These are phyloP conservation scores for Endotricha flammealis DNA, from an alignment of 2,888 invertebrate genomes.

Conservation along the genomic window DNA sequence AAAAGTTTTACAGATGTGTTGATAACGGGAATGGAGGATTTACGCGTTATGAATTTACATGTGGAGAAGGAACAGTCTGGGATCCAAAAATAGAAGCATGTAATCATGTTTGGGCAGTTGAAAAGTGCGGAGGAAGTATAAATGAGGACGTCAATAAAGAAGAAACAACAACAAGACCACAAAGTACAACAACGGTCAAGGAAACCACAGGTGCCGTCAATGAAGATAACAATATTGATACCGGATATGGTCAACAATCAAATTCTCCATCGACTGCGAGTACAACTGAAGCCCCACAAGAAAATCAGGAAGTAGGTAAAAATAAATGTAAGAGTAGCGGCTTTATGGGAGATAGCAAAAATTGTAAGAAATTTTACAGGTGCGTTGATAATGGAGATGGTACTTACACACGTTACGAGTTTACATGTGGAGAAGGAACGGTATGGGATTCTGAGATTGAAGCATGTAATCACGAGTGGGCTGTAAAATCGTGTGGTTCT, in stretches of 20 bases:
- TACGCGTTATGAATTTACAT: slow-evolving; percentile 83
- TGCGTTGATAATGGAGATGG: slow-evolving; percentile 75
- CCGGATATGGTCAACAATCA: not conserved
- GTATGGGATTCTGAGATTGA: slow-evolving; percentile 77
- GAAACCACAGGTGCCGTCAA: not conserved
- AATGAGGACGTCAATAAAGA: slow-evolving; percentile 1
- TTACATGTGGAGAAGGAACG: slow-evolving; percentile 78
- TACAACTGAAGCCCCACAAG: slow-evolving; percentile 1
- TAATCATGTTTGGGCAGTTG: slow-evolving; percentile 65
- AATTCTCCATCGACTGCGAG: not conserved
- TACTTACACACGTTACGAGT: slow-evolving; percentile 69
- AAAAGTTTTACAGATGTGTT: slow-evolving; percentile 88
- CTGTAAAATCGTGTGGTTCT: slow-evolving; percentile 43
- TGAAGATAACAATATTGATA: not conserved
- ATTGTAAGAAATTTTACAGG: slow-evolving; percentile 83
- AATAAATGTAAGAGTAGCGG: slow-evolving; percentile 64
- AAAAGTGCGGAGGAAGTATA: slow-evolving; percentile 34
- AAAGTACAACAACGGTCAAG: not conserved
- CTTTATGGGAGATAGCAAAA: slow-evolving; percentile 72
- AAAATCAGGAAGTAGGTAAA: slow-evolving; percentile 12
- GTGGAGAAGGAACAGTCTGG: slow-evolving; percentile 82
- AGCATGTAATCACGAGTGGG: slow-evolving; percentile 79
- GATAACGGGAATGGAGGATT: slow-evolving; percentile 78
- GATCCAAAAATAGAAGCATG: slow-evolving; percentile 75
- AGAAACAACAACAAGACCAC: no score